A percentile compares a stretch with the other conserved stretches of the same genome.
These are phyloP conservation scores for Sylvia borin DNA, from an alignment of 2,797 vertebrate genomes.

Conservation along the genomic window DNA sequence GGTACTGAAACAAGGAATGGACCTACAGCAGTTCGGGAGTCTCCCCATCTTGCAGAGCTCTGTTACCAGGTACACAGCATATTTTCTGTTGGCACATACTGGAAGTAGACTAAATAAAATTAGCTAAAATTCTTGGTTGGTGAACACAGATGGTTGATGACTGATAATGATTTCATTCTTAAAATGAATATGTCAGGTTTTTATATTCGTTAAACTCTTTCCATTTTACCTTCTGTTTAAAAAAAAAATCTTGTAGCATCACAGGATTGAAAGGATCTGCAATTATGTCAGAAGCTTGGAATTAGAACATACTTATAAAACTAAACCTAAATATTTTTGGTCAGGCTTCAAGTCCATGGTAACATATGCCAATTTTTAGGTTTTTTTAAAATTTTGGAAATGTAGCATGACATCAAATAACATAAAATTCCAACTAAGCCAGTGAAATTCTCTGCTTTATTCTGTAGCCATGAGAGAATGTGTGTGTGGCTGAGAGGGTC, in stretches of 20 bases:
- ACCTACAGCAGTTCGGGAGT: conserved; percentile 85
- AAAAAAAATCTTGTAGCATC: neutral
- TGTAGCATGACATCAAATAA: neutral
- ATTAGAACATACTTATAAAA: neutral
- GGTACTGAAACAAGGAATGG: conserved; percentile 89
- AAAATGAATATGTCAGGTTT: neutral
- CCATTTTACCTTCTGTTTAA: neutral
- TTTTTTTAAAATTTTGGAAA: neutral
- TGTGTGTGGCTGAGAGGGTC: neutral
- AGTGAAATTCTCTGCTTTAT: neutral
- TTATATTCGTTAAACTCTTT: neutral
- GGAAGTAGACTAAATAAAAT: neutral
- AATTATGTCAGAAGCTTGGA: neutral
- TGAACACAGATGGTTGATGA: neutral
- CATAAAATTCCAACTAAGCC: neutral
- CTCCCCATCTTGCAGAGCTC: conserved; percentile 94
- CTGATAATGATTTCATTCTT: neutral
- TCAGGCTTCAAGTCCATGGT: neutral
- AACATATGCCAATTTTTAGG: neutral
- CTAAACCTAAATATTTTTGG: neutral
- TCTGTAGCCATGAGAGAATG: neutral
- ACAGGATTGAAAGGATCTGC: neutral
- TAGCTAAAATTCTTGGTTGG: neutral
- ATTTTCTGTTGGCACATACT: neutral
- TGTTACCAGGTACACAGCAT: conserved; percentile 90